Evolutionary conservation across 2,113 vertebrate species (phyloP).

Genomic region (Eublepharis macularius): DNA sequence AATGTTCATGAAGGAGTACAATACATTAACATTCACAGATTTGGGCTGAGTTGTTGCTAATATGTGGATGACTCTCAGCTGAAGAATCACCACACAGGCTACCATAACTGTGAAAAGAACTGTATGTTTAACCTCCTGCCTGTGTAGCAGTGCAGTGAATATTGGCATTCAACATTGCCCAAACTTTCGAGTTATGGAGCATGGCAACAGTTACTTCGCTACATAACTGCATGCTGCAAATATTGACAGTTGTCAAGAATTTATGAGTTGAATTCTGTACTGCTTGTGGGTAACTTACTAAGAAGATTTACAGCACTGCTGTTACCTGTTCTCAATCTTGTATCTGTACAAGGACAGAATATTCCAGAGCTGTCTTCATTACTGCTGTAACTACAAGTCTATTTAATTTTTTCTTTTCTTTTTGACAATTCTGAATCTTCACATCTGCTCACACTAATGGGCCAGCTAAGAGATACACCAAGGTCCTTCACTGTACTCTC

Average conservation of each 20-base stretch:
- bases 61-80: no score
- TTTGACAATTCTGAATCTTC: conserved; percentile 1
- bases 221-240: neutral
- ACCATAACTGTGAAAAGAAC: neutral
- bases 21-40: no score
- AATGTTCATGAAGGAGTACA: no score
- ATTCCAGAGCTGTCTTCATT: neutral
- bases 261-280: neutral
- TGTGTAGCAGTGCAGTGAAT: neutral
- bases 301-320: neutral
- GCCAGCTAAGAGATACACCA: conserved; percentile 5
- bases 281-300: neutral
- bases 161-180: neutral
- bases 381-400: neutral
- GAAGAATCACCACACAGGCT: neutral
- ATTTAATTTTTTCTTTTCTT: conserved; percentile 14
- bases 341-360: conserved; percentile 16
- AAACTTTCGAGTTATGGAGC: neutral
- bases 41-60: no score
- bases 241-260: neutral
- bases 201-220: neutral
- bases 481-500: neutral
- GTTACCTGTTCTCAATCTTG: neutral
- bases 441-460: conserved; percentile 13
- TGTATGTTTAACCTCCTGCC: neutral